Evolutionary conservation across 2,888 invertebrate genomes (phyloP), one percentile per base, ranked within the genome.

Genomic region (Anodontia alba): DNA sequence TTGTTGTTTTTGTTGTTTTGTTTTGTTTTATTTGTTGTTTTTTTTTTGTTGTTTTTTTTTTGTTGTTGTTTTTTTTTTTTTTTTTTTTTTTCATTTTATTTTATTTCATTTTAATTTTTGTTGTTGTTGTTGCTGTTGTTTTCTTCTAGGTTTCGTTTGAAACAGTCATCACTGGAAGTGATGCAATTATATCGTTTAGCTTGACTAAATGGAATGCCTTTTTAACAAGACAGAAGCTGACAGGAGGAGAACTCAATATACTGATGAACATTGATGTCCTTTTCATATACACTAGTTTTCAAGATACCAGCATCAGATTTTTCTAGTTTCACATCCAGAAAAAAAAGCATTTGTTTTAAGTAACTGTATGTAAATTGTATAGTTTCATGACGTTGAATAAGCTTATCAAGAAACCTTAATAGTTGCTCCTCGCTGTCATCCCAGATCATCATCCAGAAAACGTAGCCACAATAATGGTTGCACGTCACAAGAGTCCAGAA

Each of bases 361-460:
- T 31, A 33, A 33, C 5, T 33, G 31, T 31, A 33, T 33, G 33
- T 62, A 33, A 62, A 33, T 10, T 62, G 31, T 12, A 62, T 33
- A 15, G 62, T 62, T 31, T 62, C 33, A 33, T 62, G 33, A 31
- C 10, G 33, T 17, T 62, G 1, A 33, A 10, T 33, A 33, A 62
- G n/a, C 5, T 62, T 62, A 1, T 62, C 62, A 33, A 62, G 20
- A 62, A 62, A 62, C 20, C 20, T 31, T 8, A 62, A 62, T 17
- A 62, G 20, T 33, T 62, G 10, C 62, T 62, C 33, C 33, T 62
- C 62, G 17, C 62, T 33, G 62, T 62, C 62, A 33, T 62, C 33
- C 62, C 62, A 62, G 33, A 33, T 62, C 62, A 62, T 62, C 73
- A 51, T 73, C 73, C 33, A 73, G 66, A 46, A 66, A 73, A 10